Evolutionary conservation across 2,888 invertebrate genomes (phyloP).

Genomic region (Macropis europaea): DNA sequence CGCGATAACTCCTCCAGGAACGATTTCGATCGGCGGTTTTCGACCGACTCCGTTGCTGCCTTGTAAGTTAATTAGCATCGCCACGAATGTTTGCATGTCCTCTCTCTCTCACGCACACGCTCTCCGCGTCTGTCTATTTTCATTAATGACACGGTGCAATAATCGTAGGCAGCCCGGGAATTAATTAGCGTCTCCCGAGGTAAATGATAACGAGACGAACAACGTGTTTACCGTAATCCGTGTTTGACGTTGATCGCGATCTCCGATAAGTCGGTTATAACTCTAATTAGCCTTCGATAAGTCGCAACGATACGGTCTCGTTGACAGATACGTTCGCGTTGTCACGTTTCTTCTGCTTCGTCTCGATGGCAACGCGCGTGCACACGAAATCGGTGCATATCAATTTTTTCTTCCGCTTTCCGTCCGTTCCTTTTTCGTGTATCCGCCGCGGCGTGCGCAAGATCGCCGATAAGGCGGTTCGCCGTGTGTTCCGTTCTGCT

Average conservation of each 20-base stretch:
- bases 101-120: too few species aligned
- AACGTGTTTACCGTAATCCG: slow-evolving; percentile 22
- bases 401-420: too few species aligned
- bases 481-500: too few species aligned
- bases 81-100: background rate
- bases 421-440: too few species aligned
- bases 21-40: background rate
- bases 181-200: slow-evolving; percentile 10
- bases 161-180: background rate
- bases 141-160: background rate
- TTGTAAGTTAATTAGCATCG: slow-evolving; percentile 7
- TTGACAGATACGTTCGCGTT: slow-evolving; percentile 2
- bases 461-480: too few species aligned
- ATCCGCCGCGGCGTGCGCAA: too few species aligned
- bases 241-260: slow-evolving; percentile 27
- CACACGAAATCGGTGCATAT: too few species aligned
- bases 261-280: slow-evolving; percentile 37
- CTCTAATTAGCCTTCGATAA: slow-evolving; percentile 45
- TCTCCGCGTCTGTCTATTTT: background rate
- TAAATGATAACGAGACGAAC: background rate
- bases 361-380: background rate
- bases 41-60: background rate
- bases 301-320: background rate
- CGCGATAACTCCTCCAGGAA: too few species aligned
- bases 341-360: background rate